These are phyloP conservation scores for Phoxinus dragarum DNA, from an alignment of 2,797 vertebrate genomes.

Conservation along the genomic window DNA sequence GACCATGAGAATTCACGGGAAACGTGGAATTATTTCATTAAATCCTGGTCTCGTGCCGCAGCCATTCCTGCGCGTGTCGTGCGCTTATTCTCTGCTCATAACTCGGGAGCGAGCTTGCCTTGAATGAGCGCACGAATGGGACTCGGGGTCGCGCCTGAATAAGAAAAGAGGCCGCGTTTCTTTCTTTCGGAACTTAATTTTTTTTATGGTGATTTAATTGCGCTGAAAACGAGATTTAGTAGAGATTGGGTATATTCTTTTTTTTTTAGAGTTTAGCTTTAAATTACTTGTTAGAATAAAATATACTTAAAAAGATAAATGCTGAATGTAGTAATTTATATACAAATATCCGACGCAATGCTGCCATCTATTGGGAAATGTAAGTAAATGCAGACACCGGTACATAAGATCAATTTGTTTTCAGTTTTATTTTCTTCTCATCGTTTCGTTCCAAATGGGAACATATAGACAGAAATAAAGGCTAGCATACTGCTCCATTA, in stretches of 20 bases:
- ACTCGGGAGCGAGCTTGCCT: slow-evolving; percentile 63
- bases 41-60: slow-evolving; percentile 26
- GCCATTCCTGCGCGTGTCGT: slow-evolving; percentile 51
- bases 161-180: not conserved
- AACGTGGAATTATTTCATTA: slow-evolving; percentile 22
- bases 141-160: not conserved
- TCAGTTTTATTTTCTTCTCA: not conserved
- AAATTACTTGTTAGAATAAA: not conserved
- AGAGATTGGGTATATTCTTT: not conserved
- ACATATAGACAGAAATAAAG: not conserved
- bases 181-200: not conserved
- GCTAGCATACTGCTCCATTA: not conserved
- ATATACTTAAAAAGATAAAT: not conserved
- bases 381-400: not conserved
- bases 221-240: no score
- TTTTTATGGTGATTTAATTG: not conserved
- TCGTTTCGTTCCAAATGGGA: not conserved
- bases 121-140: slow-evolving; percentile 32
- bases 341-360: not conserved
- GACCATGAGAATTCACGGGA: not conserved
- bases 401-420: not conserved
- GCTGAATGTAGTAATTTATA: not conserved
- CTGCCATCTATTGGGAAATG: not conserved
- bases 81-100: slow-evolving; percentile 18
- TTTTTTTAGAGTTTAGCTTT: not conserved